Conservation (phyloP, 2,797 vertebrate species). For the Discoglossus pictus region DNA sequence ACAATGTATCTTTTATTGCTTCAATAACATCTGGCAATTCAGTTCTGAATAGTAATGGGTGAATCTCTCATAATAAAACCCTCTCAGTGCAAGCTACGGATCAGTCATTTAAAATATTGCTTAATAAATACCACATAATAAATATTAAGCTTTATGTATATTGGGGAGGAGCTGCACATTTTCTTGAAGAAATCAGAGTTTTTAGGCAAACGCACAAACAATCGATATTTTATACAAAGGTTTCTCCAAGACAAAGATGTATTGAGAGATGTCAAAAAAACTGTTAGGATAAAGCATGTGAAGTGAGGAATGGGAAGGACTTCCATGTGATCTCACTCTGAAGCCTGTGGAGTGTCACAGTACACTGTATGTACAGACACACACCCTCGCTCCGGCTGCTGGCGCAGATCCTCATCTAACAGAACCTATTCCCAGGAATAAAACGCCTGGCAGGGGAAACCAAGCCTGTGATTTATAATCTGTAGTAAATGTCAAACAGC, state of each 20-base stretch:
- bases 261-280: not conserved
- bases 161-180: too few species aligned
- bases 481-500: not conserved
- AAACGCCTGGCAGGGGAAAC: not conserved
- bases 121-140: too few species aligned
- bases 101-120: too few species aligned
- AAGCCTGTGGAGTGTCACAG: conserved; percentile 29
- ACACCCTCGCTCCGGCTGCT: not conserved
- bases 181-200: too few species aligned
- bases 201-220: too few species aligned
- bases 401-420: conserved; percentile 3
- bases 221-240: too few species aligned
- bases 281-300: not conserved
- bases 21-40: too few species aligned
- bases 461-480: conserved; percentile 17
- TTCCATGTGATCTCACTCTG: conserved; percentile 34
- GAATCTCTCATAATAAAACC: too few species aligned
- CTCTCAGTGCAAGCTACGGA: too few species aligned
- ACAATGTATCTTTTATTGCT: too few species aligned
- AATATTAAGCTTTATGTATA: too few species aligned
- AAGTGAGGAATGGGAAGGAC: conserved; percentile 4
- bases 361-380: conserved; percentile 4
- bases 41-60: too few species aligned
- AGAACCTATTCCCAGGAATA: conserved; percentile 9
- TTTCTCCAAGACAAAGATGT: not conserved